Evolutionary conservation across 2,888 invertebrate genomes (phyloP), one percentile per base, ranked within the genome.

Genomic region (Phasia obesa): DNA sequence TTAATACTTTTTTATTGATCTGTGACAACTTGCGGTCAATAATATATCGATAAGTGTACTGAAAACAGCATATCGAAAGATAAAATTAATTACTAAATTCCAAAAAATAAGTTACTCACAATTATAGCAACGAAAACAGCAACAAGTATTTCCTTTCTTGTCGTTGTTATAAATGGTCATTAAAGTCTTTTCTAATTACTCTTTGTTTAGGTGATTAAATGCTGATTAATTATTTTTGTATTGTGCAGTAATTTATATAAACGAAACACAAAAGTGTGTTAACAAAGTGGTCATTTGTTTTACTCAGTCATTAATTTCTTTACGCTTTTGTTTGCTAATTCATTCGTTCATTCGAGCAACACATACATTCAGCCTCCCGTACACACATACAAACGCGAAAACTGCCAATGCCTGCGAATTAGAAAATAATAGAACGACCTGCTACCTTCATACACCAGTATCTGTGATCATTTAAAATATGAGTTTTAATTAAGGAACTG

Each of bases 141-240:
- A 59, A 59, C 49, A 75, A 75, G 27, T 42, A 25, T 51, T 51
- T 49, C 17, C 17, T 59, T n/a, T 25, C 49, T 70, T 64, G 62
- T 65, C 42, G 57, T 65, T 55, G 38, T 77, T 71, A 77, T 73
- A 71, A 81, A 77, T 76, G 76, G 53, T 53, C 59, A 59, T 67
- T 53, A 71, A 73, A 67, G 62, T 71, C 60, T 44, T 65, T 71
- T 17, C 44, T 53, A 77, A 69, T 69, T 77, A 60, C 53, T 69
- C 60, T 77, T 69, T 60, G 42, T 71, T 51, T 44, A 31, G 71
- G 47, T 62, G 81, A 77, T 67, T 81, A 73, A 77, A 67, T 55
- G 67, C 65, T 73, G 81, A 81, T 81, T 77, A 81, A 81, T 71
- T 76, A 65, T 53, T 76, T 73, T 17, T 62, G 47, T 62, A 55